Conservation (phyloP, 1,140 invertebrate species). For the Drosophila serrata region DNA sequence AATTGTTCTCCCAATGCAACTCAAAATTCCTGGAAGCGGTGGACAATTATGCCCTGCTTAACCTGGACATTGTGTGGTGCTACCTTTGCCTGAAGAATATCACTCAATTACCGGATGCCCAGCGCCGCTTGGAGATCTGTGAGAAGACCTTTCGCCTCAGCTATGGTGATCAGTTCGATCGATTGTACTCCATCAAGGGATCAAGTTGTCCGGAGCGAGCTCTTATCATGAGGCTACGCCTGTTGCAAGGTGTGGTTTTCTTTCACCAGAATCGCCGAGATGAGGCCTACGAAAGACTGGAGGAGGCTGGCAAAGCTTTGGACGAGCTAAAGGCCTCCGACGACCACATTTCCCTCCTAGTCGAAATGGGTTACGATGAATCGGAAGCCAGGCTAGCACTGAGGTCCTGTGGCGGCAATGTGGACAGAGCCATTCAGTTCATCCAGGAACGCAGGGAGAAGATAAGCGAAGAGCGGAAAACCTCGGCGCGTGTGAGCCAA, state of each 20-base stretch:
- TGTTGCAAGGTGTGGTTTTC: constrained; percentile 91
- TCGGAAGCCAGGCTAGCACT: constrained; percentile 89
- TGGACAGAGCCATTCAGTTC: constrained; percentile 88
- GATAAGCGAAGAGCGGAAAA: constrained; percentile 85
- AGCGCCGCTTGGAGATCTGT: constrained; percentile 88
- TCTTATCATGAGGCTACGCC: constrained; percentile 90
- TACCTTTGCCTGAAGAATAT: constrained; percentile 91
- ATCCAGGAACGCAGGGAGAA: constrained; percentile 87
- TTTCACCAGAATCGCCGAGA: constrained; percentile 90
- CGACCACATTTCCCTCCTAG: constrained; percentile 86
- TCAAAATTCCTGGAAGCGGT: constrained; percentile 89
- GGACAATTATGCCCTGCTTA: constrained; percentile 92
- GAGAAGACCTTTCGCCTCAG: constrained; percentile 89
- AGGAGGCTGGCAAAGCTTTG: constrained; percentile 88
- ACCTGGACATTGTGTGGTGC: constrained; percentile 94
- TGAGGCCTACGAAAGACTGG: constrained; percentile 87
- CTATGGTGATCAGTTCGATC: constrained; percentile 90
- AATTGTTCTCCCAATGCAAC: constrained; percentile 90
- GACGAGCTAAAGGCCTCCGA: constrained; percentile 88
- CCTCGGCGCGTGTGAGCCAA: constrained; percentile 86
- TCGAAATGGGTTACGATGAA: constrained; percentile 88
- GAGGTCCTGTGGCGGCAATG: constrained; percentile 87
- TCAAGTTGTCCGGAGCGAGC: constrained; percentile 88
- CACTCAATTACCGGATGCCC: constrained; percentile 90
- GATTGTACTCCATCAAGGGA: constrained; percentile 90